Evolutionary conservation across 2,888 invertebrate genomes (phyloP).

Genomic region (Agrilus biguttatus): DNA sequence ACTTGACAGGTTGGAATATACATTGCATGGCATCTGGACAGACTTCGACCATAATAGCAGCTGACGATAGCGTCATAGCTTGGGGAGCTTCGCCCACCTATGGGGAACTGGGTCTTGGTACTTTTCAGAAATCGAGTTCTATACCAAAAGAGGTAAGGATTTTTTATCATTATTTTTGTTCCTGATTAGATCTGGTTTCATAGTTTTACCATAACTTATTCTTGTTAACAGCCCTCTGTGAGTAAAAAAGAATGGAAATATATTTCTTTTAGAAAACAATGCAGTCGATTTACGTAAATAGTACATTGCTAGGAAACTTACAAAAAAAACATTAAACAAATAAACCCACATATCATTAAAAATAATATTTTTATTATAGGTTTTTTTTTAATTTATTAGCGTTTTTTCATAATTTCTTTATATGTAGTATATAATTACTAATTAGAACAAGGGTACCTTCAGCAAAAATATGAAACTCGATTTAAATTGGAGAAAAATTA

Average conservation of each 20-base stretch:
- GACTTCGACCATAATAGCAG: slow-evolving; percentile 74
- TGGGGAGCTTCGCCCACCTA: slow-evolving; percentile 93
- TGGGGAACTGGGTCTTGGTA: slow-evolving; percentile 86
- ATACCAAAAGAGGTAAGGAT: slow-evolving; percentile 66
- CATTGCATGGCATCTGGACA: slow-evolving; percentile 69
- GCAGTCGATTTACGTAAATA: no score
- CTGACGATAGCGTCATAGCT: slow-evolving; percentile 79
- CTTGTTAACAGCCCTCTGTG: neutral
- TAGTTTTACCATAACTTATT: neutral
- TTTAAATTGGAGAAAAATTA: neutral
- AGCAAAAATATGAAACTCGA: no score
- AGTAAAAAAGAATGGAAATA: no score
- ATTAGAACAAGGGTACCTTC: no score
- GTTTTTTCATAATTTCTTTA: no score
- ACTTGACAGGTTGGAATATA: slow-evolving; percentile 87
- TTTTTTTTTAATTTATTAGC: no score
- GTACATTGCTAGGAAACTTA: no score
- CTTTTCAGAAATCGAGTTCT: slow-evolving; percentile 75
- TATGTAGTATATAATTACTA: no score
- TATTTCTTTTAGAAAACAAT: no score
- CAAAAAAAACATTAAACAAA: no score
- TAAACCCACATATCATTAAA: no score
- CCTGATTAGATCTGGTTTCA: neutral
- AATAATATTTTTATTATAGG: no score
- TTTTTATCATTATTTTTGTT: neutral